phyloP scores from a whole-genome alignment of 2,888 invertebrate species.

The Pasiphila rectangulata region DNA sequence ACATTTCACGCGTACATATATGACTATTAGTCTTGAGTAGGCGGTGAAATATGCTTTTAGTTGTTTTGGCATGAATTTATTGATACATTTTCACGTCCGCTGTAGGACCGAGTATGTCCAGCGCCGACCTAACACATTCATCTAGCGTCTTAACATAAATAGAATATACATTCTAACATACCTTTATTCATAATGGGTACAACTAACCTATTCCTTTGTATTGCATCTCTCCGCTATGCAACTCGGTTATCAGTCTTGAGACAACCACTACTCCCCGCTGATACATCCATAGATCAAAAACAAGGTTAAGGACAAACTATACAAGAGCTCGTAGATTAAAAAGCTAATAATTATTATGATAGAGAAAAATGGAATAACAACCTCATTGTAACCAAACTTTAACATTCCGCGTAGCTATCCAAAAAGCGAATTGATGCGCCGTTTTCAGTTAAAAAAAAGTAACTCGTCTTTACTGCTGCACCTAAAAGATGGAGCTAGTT shows the following conservation, averaged over 20 bases:
- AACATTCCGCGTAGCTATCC: constrained; percentile 11
- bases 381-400: constrained; percentile 11
- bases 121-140: constrained; percentile 1
- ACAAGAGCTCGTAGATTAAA: constrained; percentile 15
- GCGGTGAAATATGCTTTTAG: too few species aligned
- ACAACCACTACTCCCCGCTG: constrained; percentile 33
- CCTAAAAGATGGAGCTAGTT: too few species aligned
- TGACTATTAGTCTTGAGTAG: too few species aligned
- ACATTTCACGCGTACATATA: too few species aligned
- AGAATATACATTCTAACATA: constrained; percentile 19
- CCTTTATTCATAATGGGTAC: constrained; percentile 11
- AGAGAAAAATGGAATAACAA: constrained; percentile 25
- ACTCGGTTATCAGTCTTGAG: constrained; percentile 35
- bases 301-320: constrained; percentile 6
- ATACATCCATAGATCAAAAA: constrained; percentile 8
- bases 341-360: constrained; percentile 15
- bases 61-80: neutral
- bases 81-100: too few species aligned
- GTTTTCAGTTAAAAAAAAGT: too few species aligned
- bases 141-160: constrained; percentile 21
- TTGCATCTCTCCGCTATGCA: constrained; percentile 24
- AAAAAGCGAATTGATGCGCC: too few species aligned
- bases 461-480: too few species aligned
- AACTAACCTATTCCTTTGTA: constrained; percentile 14
- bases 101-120: neutral